Conservation (phyloP, 2,797 vertebrate genomes). For the Sebastes iracundus region DNA sequence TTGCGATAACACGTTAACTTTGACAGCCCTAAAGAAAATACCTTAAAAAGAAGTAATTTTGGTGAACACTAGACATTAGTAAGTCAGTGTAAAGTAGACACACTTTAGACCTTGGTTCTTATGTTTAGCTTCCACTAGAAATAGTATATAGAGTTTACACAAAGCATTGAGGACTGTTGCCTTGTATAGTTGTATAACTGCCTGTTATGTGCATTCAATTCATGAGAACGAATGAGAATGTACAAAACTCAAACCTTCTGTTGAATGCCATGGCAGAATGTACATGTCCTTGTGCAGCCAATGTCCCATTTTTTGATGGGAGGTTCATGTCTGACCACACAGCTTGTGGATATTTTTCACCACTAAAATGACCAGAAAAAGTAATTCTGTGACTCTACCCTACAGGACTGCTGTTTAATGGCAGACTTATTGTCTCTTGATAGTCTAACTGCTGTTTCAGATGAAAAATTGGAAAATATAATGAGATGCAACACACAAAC, state of each 20-base stretch:
- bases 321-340: neutral
- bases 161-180: neutral
- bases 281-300: neutral
- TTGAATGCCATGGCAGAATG: neutral
- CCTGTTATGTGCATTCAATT: neutral
- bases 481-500: neutral
- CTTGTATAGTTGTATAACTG: neutral
- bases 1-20: too few relatives aligned
- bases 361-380: neutral
- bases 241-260: neutral
- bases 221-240: neutral
- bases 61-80: neutral
- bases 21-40: too few relatives aligned
- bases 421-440: neutral
- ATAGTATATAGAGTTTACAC: neutral
- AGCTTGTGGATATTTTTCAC: neutral
- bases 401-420: neutral
- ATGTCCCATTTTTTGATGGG: neutral
- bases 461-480: neutral
- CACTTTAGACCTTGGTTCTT: neutral
- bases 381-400: neutral
- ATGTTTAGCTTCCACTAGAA: neutral
- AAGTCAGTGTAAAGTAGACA: neutral
- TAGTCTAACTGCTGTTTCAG: neutral
- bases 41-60: neutral